Evolutionary conservation across 2,888 invertebrate species (phyloP).

Genomic region (Microctonus hyperodae): DNA sequence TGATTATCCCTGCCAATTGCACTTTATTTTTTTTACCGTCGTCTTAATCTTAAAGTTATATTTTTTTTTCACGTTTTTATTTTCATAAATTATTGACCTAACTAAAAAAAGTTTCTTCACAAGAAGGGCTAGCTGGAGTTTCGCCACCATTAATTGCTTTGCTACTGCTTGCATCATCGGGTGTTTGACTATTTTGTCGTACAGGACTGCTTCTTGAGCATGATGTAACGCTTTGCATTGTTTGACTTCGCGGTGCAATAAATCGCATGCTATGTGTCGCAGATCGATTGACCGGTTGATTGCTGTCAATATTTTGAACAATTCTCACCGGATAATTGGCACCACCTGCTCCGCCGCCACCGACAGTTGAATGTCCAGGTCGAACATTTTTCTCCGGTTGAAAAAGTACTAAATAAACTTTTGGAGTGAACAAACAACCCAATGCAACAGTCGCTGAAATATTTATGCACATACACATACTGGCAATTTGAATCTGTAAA

Average conservation of each 20-base stretch:
- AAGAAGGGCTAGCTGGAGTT: conserved; percentile 53
- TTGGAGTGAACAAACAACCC: conserved; percentile 78
- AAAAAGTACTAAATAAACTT: conserved; percentile 79
- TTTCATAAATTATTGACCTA: conserved; percentile 39
- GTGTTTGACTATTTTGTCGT: conserved; percentile 43
- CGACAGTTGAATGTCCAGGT: conserved; percentile 59
- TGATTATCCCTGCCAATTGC: conserved; percentile 6
- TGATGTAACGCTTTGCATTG: conserved; percentile 66
- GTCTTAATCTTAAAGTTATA: not conserved
- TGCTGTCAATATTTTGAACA: conserved; percentile 35
- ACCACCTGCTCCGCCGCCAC: conserved; percentile 29
- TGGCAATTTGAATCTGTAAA: conserved; percentile 77
- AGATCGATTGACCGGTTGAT: conserved; percentile 54
- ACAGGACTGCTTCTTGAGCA: conserved; percentile 58
- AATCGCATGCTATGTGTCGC: conserved; percentile 65
- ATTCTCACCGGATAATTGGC: conserved; percentile 4
- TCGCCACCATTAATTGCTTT: conserved; percentile 41
- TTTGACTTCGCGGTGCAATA: conserved; percentile 64
- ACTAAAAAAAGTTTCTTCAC: conserved; percentile 58
- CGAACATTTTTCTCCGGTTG: conserved; percentile 83
- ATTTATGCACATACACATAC: conserved; percentile 79
- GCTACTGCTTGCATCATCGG: conserved; percentile 41
- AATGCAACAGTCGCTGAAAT: conserved; percentile 79
- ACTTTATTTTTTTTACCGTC: not conserved
- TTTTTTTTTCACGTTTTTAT: not conserved